Evolutionary conservation across 2,113 vertebrate species (phyloP).

Genomic region (Poeciliopsis retropinna): DNA sequence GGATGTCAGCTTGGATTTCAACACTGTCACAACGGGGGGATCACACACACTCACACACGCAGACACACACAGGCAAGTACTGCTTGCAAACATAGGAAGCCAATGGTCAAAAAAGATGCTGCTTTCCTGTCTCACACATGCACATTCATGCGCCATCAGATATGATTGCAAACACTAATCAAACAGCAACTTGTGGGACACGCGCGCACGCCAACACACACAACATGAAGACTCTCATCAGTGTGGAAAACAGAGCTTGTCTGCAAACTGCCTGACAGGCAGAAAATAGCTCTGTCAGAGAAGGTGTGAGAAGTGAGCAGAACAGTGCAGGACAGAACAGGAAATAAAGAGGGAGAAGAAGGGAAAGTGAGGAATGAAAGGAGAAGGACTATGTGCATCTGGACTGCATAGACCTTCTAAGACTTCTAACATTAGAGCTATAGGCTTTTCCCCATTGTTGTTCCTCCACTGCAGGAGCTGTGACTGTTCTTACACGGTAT

Average conservation of each 20-base stretch:
- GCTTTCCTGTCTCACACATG: conserved; percentile 24
- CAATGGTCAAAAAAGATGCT: conserved; percentile 60
- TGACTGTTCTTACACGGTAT: not conserved
- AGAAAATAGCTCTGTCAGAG: conserved; percentile 1
- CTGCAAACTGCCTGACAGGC: conserved; percentile 13
- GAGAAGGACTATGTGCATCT: not conserved
- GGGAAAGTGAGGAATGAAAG: not conserved
- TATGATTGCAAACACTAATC: conserved; percentile 48
- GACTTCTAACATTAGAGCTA: not conserved
- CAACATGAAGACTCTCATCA: conserved; percentile 56
- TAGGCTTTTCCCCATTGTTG: not conserved
- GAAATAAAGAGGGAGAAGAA: not conserved
- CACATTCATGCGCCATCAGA: conserved; percentile 24
- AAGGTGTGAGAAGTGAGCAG: not conserved
- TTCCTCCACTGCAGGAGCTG: not conserved
- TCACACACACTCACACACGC: conserved; percentile 12
- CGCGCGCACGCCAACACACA: conserved; percentile 28
- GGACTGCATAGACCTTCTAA: not conserved
- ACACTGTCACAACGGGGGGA: conserved; percentile 72
- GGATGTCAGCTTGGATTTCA: conserved; percentile 79
- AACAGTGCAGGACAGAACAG: not conserved
- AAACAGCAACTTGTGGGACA: conserved; percentile 50
- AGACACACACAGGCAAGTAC: conserved; percentile 3
- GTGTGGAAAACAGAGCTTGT: conserved; percentile 20
- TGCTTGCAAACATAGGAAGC: conserved; percentile 41